Evolutionary conservation across 1,140 invertebrate species (phyloP).

Genomic region (Heterodera schachtii): DNA sequence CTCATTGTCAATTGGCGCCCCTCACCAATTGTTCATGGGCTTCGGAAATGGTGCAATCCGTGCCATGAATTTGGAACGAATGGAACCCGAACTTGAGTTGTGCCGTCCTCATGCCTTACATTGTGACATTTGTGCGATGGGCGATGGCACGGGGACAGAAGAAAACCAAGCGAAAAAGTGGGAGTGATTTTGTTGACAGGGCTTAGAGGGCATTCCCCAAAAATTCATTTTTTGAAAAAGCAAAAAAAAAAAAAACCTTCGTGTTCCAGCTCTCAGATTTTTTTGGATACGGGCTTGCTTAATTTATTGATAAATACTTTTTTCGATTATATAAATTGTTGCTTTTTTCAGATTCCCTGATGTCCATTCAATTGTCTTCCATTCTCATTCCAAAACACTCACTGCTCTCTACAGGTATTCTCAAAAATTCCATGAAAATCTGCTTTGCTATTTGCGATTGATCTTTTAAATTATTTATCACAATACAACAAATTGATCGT

Average conservation of each 20-base stretch:
- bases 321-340: too few relatives aligned
- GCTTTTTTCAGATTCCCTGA: constrained; percentile 48
- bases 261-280: too few relatives aligned
- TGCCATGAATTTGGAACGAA: constrained; percentile 40
- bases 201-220: too few relatives aligned
- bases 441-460: background rate
- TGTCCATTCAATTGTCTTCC: constrained; percentile 50
- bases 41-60: constrained; percentile 55
- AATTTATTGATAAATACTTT: too few relatives aligned
- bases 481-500: background rate
- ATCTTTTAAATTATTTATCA: background rate
- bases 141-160: constrained; percentile 7
- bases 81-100: constrained; percentile 28
- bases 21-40: constrained; percentile 47
- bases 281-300: too few relatives aligned
- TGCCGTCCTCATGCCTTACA: constrained; percentile 46
- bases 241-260: background rate
- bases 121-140: constrained; percentile 22
- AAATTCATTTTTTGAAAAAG: background rate
- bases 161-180: constrained; percentile 1
- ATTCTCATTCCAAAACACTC: constrained; percentile 39
- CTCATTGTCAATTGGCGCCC: background rate
- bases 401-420: constrained; percentile 48
- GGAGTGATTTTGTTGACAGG: too few relatives aligned
- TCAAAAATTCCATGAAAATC: background rate